Percentiles rank a stretch among this genome's conserved stretches.
Evolutionary conservation across 2,797 vertebrate species (phyloP).

Genomic region (Bovichtus variegatus): DNA sequence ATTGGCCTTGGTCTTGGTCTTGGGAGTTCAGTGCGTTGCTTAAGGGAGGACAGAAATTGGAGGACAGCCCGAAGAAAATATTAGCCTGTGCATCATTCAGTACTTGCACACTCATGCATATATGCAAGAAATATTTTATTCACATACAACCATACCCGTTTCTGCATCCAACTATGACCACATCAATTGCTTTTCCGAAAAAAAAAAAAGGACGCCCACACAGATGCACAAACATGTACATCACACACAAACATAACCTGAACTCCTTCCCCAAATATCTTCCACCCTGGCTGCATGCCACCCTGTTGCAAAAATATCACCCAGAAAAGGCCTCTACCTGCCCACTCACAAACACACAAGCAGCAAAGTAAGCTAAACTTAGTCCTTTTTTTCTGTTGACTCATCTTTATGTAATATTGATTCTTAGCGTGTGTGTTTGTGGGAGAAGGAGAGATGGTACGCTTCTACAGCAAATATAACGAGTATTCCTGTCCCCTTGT

Average conservation of each 20-base stretch:
- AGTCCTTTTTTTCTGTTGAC: conserved; percentile 62
- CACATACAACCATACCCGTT: neutral
- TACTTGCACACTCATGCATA: conserved; percentile 1
- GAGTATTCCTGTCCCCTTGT: neutral
- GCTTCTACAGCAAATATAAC: conserved; percentile 1
- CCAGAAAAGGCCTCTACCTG: conserved; percentile 44
- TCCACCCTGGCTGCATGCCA: conserved; percentile 42
- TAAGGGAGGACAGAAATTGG: conserved; percentile 39
- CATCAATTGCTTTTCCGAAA: conserved; percentile 33
- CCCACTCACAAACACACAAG: conserved; percentile 67
- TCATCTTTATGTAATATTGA: conserved; percentile 79
- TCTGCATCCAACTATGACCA: conserved; percentile 12
- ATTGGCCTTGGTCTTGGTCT: conserved; percentile 56
- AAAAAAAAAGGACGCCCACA: conserved; percentile 15
- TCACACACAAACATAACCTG: conserved; percentile 26
- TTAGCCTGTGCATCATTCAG: conserved; percentile 8
- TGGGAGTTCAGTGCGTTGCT: conserved; percentile 49
- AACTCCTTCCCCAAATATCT: conserved; percentile 60
- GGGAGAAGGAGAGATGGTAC: conserved; percentile 22
- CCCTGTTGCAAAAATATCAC: conserved; percentile 57
- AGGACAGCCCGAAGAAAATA: conserved; percentile 40
- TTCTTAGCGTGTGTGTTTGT: conserved; percentile 35
- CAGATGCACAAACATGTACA: conserved; percentile 29
- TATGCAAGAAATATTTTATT: conserved; percentile 16
- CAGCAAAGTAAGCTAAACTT: conserved; percentile 68